Evolutionary conservation across 2,113 vertebrate species (phyloP).

Genomic region (Trogon melanurus): DNA sequence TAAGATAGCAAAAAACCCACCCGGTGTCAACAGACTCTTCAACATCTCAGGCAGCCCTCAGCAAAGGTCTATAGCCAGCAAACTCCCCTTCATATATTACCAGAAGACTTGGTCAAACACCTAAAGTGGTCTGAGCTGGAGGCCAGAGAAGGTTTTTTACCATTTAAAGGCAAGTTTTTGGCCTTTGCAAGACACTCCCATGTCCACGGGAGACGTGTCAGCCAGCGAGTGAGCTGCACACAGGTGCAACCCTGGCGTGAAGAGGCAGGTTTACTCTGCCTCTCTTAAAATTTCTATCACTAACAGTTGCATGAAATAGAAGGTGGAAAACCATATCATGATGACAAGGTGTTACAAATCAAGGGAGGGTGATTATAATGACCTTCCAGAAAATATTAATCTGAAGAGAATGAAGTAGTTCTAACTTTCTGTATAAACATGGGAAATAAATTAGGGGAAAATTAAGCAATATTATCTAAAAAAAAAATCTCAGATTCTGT

Average conservation of each 20-base stretch:
- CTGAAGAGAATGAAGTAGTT: background rate
- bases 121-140: background rate
- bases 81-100: background rate
- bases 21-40: background rate
- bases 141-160: background rate
- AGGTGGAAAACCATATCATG: background rate
- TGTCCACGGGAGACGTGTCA: background rate
- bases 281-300: background rate
- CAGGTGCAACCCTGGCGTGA: accelerated
- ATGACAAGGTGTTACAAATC: background rate
- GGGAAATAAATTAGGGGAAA: background rate
- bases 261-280: background rate
- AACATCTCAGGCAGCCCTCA: background rate
- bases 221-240: accelerated
- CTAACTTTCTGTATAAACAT: background rate
- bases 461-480: background rate
- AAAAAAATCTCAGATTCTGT: background rate
- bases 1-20: background rate
- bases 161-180: background rate
- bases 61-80: background rate
- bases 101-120: background rate
- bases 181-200: accelerated
- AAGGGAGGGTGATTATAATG: background rate
- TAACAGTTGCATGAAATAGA: background rate
- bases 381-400: background rate